Conservation (phyloP, 1,140 invertebrate species). For the Lordiphosa mommai region DNA sequence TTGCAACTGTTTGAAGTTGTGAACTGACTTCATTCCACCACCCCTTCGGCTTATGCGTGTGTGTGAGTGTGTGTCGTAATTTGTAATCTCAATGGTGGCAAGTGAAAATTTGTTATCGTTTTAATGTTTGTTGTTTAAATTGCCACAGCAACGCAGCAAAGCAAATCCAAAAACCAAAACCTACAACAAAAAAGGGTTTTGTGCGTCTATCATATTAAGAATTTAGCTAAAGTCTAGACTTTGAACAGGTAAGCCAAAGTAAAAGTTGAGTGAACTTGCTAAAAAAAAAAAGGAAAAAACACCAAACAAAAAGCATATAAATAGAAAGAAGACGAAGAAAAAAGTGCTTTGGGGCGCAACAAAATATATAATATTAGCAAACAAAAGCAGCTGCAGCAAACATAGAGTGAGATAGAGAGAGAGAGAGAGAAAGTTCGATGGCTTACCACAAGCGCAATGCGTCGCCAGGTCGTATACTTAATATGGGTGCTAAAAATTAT, state of each 20-base stretch:
- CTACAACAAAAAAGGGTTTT: conserved; percentile 46
- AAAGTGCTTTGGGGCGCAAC: conserved; percentile 16
- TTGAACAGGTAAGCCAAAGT: conserved; percentile 54
- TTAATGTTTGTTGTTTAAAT: conserved; percentile 65
- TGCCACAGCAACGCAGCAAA: conserved; percentile 48
- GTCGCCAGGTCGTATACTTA: conserved; percentile 50
- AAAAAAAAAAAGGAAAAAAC: conserved; percentile 18
- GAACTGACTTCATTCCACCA: conserved; percentile 9
- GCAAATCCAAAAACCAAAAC: conserved; percentile 17
- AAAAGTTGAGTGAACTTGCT: conserved; percentile 65
- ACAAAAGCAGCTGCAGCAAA: conserved; percentile 62
- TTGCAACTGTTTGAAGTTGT: conserved; percentile 72
- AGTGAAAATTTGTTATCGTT: conserved; percentile 68
- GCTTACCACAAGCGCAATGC: conserved; percentile 57
- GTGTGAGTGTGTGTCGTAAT: conserved; percentile 57
- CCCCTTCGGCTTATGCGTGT: conserved; percentile 35
- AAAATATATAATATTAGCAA: conserved; percentile 74
- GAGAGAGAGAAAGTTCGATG: conserved; percentile 12
- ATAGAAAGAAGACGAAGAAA: conserved; percentile 8
- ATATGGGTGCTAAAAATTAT: conserved; percentile 56
- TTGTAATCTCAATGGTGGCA: conserved; percentile 57
- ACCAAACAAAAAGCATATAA: conserved; percentile 27
- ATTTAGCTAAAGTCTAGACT: conserved; percentile 43
- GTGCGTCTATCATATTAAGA: conserved; percentile 57
- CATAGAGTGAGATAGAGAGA: no score